Evolutionary conservation across 1,140 invertebrate genomes (phyloP).

Genomic region (Drosophila tristis): DNA sequence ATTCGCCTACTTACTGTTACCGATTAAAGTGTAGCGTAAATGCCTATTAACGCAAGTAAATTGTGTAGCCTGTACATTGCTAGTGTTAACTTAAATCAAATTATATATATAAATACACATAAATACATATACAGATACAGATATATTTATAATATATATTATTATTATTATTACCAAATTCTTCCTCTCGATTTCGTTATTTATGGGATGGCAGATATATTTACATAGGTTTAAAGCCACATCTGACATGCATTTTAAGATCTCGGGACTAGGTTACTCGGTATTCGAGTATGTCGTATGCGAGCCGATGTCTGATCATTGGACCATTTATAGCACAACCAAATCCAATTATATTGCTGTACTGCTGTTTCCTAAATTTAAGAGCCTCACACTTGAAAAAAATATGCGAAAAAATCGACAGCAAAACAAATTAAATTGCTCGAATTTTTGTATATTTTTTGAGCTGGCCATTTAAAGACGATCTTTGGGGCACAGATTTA

Average conservation of each 20-base stretch:
- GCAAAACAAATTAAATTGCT: slow-evolving; percentile 36
- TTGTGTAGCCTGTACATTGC: slow-evolving; percentile 72
- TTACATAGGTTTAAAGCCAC: too few species aligned
- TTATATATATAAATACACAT: slow-evolving; percentile 57
- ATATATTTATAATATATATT: slow-evolving; percentile 74
- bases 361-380: slow-evolving; percentile 26
- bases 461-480: not conserved
- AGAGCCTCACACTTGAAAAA: slow-evolving; percentile 26
- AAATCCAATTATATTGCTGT: not conserved
- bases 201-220: too few species aligned
- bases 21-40: slow-evolving; percentile 64
- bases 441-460: slow-evolving; percentile 19
- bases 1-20: slow-evolving; percentile 42
- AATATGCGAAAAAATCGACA: slow-evolving; percentile 11
- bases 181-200: not conserved
- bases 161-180: slow-evolving; percentile 45
- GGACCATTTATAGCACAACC: not conserved
- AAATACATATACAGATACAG: slow-evolving; percentile 11
- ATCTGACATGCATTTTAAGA: slow-evolving; percentile 6
- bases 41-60: slow-evolving; percentile 47
- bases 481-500: slow-evolving; percentile 55
- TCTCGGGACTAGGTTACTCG: not conserved
- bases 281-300: not conserved
- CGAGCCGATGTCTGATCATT: not conserved
- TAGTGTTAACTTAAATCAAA: slow-evolving; percentile 79